Percentiles rank a stretch among this genome's conserved stretches.
Evolutionary conservation across 2,113 vertebrate species (phyloP).

Genomic region (Pomatostomus ruficeps): DNA sequence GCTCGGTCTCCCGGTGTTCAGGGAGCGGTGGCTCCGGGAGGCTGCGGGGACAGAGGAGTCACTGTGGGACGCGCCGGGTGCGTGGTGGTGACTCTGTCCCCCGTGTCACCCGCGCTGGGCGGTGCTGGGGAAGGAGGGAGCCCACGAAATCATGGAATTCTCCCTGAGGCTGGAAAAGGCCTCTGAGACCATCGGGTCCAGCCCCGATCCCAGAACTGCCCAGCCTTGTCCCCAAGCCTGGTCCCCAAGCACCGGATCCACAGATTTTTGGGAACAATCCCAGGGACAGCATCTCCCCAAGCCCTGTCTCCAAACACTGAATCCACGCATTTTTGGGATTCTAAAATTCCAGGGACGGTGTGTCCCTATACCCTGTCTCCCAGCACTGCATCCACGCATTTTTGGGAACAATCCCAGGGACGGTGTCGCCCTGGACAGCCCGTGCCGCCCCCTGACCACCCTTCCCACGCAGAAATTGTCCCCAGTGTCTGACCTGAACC

Average conservation of each 20-base stretch:
- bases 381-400: neutral
- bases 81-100: neutral
- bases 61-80: fast-evolving
- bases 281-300: neutral
- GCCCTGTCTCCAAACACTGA: too few relatives aligned
- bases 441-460: neutral
- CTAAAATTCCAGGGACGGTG: too few relatives aligned
- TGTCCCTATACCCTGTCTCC: fast-evolving
- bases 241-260: fast-evolving
- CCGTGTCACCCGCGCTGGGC: neutral
- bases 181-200: fast-evolving
- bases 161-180: neutral
- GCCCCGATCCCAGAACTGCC: neutral
- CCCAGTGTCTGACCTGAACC: neutral
- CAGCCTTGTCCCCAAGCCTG: fast-evolving
- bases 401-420: too few relatives aligned
- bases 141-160: neutral
- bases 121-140: neutral
- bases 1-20: neutral
- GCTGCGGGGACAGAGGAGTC: neutral
- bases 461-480: neutral
- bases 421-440: neutral
- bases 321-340: too few relatives aligned
- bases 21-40: neutral
- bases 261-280: fast-evolving